Evolutionary conservation across 2,113 vertebrate species (phyloP).

Genomic region (Thomomys bottae): DNA sequence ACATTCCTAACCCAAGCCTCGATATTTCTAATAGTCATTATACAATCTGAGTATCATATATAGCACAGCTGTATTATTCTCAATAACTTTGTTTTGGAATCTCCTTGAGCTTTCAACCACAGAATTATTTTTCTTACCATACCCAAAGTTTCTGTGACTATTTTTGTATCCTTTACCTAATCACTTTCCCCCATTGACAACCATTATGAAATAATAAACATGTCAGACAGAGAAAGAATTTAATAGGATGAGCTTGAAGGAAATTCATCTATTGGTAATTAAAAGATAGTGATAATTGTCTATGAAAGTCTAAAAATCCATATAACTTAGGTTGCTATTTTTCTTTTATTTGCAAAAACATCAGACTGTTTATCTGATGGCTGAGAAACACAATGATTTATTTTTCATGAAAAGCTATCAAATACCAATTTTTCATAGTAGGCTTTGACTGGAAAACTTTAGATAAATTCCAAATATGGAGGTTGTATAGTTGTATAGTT

Average conservation of each 20-base stretch:
- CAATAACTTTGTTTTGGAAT: not conserved
- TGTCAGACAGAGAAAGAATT: not conserved
- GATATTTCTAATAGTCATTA: not conserved
- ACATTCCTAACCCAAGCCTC: no score
- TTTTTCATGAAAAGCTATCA: not conserved
- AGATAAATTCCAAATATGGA: not conserved
- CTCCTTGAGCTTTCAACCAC: fast-evolving
- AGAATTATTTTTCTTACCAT: not conserved
- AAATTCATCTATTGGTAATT: conserved; percentile 6
- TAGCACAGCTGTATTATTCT: not conserved
- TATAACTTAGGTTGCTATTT: not conserved
- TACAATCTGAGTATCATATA: not conserved
- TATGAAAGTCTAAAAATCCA: not conserved
- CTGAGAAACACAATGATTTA: not conserved
- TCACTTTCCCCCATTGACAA: not conserved
- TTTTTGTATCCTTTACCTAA: not conserved
- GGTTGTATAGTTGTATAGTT: not conserved
- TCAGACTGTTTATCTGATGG: conserved; percentile 1
- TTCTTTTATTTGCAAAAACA: not conserved
- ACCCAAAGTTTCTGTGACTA: not conserved
- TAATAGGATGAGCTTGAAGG: not conserved
- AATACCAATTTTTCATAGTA: not conserved
- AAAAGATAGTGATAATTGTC: not conserved
- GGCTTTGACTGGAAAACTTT: not conserved
- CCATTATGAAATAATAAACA: conserved; percentile 44